Percentiles rank a stretch among this genome's conserved stretches.
phyloP scores from a whole-genome alignment of 2,888 invertebrate species.

The Meiosimyza decipiens region DNA sequence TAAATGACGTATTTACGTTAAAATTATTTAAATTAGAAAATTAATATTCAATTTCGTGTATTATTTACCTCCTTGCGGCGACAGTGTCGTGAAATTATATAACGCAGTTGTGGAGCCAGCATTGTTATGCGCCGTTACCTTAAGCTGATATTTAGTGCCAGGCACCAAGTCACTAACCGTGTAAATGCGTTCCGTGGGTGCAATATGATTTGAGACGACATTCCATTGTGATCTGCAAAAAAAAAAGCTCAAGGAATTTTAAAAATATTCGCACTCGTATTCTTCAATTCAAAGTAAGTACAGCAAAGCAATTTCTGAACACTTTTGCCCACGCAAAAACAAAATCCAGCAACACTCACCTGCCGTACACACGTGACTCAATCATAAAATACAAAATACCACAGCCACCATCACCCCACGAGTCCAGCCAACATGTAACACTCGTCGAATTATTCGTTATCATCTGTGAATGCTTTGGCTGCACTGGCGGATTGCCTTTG shows the following conservation, averaged over 20 bases:
- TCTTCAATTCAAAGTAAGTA: background rate
- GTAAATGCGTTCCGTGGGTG: constrained; percentile 83
- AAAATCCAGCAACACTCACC: constrained; percentile 42
- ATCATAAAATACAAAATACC: constrained; percentile 87
- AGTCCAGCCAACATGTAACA: constrained; percentile 86
- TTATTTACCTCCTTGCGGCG: constrained; percentile 77
- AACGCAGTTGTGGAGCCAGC: constrained; percentile 85
- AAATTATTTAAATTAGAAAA: background rate
- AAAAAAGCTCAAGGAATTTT: background rate
- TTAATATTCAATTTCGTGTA: background rate
- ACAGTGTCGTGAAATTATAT: constrained; percentile 87
- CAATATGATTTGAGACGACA: constrained; percentile 83
- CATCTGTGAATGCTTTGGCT: constrained; percentile 83
- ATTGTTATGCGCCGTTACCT: constrained; percentile 86
- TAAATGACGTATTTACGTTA: constrained; percentile 34
- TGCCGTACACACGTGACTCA: constrained; percentile 75
- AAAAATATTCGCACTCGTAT: background rate
- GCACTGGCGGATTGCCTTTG: constrained; percentile 83
- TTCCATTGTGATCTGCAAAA: constrained; percentile 73
- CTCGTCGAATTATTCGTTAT: constrained; percentile 87
- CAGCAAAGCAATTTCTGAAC: no score
- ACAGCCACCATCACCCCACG: constrained; percentile 91
- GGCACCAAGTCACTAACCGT: constrained; percentile 82
- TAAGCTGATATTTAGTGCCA: constrained; percentile 77
- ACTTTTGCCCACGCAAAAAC: no score